Base-by-base conservation (phyloP, 2,113 vertebrate genomes). In the Xiphophorus maculatus region DNA sequence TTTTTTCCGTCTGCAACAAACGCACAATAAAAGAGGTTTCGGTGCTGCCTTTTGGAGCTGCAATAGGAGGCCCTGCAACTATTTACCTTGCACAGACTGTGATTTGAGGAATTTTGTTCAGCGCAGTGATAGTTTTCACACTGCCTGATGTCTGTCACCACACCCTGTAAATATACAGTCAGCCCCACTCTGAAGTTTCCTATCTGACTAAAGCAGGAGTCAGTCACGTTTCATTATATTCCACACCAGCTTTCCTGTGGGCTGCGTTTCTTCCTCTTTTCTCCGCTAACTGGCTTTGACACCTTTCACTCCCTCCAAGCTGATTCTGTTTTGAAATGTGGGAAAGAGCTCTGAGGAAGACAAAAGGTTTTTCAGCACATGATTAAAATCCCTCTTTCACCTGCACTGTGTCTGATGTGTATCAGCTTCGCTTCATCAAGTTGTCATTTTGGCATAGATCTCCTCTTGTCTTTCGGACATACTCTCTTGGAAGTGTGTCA, bases 111-210 rank as follows among this genome's bases (percentile, higher is more conserved):
- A 93, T 91, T 88, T 89, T 66, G 82, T 90, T 83, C 87, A 74
- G 74, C 67, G 77, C 70, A 73, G 88, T 86, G 88, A 89, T 90
- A 90, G 84, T 84, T 92, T 91, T 92, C 90, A 92, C 89, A 81
- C 81, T 73, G 79, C 85, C 77, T 82, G 85, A 77, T 76, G 86
- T 75, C 81, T 89, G 77, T 78, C 62, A 66, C 66, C 91, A 77
- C 89, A 85, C 90, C 91, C 87, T 81, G 88, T 84, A 89, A 90
- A 88, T 67, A 90, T 42, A 88, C 77, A 85, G 74, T 81, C 63
- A 11, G 67, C 48, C 82, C 14, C 71, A 71, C 79, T 75, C 74
- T 89, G 73, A 42, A 78, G 66, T 54, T 27, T 72, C 81, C 40
- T 32, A 67, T 83, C 74, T 63, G 70, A 81, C 76, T 72, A 69